These are phyloP conservation scores for Homarus gammarus DNA, from an alignment of 2,888 invertebrate species.

Conservation along the genomic window DNA sequence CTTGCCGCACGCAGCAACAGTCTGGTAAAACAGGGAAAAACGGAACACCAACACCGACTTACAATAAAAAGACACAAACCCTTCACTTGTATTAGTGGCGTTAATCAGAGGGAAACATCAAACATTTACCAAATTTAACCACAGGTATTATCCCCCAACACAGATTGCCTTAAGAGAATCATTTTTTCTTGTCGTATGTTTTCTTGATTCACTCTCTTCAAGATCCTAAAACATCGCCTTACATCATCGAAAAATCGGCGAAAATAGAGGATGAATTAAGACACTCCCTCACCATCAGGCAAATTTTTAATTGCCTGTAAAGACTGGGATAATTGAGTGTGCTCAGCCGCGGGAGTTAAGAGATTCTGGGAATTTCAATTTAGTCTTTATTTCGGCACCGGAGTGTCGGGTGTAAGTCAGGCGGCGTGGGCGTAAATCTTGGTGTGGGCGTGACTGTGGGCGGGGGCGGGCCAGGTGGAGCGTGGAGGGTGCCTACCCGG, in stretches of 20 bases:
- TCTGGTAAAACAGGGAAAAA: no score
- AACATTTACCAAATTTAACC: no score
- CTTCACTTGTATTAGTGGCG: no score
- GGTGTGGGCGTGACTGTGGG: not conserved
- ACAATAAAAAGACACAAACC: no score
- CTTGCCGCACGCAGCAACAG: no score
- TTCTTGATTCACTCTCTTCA: no score
- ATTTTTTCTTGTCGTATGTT: no score
- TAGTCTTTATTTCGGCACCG: constrained; percentile 16
- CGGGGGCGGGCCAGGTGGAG: not conserved
- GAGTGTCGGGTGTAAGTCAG: constrained; percentile 12
- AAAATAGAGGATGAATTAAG: not conserved
- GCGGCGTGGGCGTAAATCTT: not conserved
- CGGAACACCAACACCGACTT: no score
- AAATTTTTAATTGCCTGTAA: constrained; percentile 41
- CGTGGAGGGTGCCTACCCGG: not conserved
- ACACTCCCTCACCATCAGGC: not conserved
- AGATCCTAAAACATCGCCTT: constrained; percentile 1
- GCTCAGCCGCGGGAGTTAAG: not conserved
- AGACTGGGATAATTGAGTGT: constrained; percentile 34
- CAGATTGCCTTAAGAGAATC: no score
- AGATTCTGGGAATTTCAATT: constrained; percentile 18
- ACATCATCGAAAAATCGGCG: constrained; percentile 25
- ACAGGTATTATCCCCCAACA: no score
- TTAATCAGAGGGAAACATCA: no score